Evolutionary conservation across 2,113 vertebrate species (phyloP), one percentile per base, ranked within the genome.

Genomic region (Coturnix japonica): DNA sequence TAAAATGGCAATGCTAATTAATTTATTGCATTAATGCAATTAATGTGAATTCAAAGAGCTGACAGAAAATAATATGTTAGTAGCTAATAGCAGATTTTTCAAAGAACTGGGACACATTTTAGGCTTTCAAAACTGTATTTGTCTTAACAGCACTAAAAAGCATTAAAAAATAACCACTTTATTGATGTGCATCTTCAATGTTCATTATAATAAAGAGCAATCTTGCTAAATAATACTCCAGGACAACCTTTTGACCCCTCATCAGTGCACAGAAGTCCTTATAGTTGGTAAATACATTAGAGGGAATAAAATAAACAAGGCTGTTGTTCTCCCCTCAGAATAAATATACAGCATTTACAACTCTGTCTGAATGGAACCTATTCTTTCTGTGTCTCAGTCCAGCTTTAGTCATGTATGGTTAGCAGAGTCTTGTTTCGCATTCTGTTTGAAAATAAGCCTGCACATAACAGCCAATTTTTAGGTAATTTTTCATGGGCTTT

Each of bases 211-310:
- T 95, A 95, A 91, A 92, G 89, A 92, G 54, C 77, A 95, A 94
- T 96, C 90, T 95, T 92, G 82, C 89, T 89, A 95, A 96, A 96
- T 94, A 96, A 96, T 94, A 95, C 93, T 95, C 82, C 81, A 76
- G 77, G 66, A 85, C 95, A 93, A 91, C 93, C 89, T 95, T 95
- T 92, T 95, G 96, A 95, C 95, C 94, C 1, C 7, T 90, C 91
- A 96, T 95, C 93, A 94, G 85, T 64, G 49, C 77, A 85, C 61
- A 95, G 79, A 95, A 93, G 96, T 94, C 86, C 81, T 94, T 94
- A 80, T n/a, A 92, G 90, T 88, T 94, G 65, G 94, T 90, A 96
- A 96, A 96, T 94, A 94, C 39, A 91, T 92, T 91, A 80, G 51
- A 85, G 59, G 83, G 18, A 69, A 49, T 92, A 73, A 93, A 90